Percentiles rank a stretch among this genome's conserved stretches.
phyloP scores from a whole-genome alignment of 2,113 vertebrate genomes.

The Hydrolagus affinis region DNA sequence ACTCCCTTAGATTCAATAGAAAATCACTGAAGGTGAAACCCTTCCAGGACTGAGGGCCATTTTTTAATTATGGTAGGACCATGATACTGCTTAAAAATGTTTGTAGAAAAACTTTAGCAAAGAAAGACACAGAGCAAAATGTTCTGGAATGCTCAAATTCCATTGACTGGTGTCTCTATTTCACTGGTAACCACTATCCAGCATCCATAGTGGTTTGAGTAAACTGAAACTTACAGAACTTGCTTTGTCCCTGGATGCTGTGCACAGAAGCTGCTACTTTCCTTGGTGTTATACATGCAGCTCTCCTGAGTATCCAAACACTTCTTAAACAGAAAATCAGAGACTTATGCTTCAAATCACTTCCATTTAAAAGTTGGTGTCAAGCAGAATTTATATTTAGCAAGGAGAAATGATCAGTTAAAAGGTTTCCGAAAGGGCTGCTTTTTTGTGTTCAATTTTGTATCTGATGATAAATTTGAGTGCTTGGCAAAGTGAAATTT shows the following conservation, averaged over 20 bases:
- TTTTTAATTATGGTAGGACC: neutral
- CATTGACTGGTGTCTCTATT: too few relatives aligned
- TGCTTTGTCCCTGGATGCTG: neutral
- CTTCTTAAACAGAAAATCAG: neutral
- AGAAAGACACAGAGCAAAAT: neutral
- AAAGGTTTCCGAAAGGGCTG: neutral
- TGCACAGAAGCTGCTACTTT: neutral
- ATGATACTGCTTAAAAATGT: neutral
- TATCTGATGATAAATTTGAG: constrained; percentile 1
- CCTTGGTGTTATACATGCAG: neutral
- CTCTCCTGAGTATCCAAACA: neutral
- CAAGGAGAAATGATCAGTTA: neutral
- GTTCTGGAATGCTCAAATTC: neutral
- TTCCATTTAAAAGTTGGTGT: neutral
- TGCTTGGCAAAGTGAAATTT: neutral
- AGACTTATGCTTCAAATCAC: neutral
- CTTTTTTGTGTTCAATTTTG: neutral
- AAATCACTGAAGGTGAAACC: neutral
- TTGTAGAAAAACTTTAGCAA: neutral
- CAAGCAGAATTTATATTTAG: neutral
- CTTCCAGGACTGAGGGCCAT: neutral
- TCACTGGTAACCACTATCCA: neutral
- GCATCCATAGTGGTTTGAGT: neutral
- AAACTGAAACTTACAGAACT: neutral
- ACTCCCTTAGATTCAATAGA: neutral